Conservation (phyloP, 2,888 invertebrate genomes). For the Diarsia rubi region DNA sequence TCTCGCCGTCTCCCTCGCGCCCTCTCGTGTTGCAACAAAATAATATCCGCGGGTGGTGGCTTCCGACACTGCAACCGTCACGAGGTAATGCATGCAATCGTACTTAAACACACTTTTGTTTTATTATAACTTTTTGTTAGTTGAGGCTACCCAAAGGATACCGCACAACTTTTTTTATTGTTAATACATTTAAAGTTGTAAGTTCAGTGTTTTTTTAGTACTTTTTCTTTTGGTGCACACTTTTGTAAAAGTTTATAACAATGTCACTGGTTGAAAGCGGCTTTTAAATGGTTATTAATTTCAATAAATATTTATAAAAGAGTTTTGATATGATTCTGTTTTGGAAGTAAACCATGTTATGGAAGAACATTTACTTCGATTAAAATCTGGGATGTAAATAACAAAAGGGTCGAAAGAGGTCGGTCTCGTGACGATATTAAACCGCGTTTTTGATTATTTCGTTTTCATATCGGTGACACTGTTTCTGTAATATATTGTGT, state of each 20-base stretch:
- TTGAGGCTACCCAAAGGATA: slow-evolving; percentile 40
- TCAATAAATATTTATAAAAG: slow-evolving; percentile 1
- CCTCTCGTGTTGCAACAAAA: slow-evolving; percentile 81
- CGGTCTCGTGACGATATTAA: slow-evolving; percentile 60
- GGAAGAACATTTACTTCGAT: slow-evolving; percentile 44
- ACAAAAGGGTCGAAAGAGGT: slow-evolving; percentile 63
- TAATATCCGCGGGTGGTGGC: slow-evolving; percentile 77
- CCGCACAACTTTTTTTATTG: slow-evolving; percentile 44
- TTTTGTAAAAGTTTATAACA: slow-evolving; percentile 38
- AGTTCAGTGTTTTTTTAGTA: slow-evolving; percentile 41
- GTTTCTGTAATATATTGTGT: slow-evolving; percentile 34
- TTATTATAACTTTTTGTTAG: slow-evolving; percentile 58
- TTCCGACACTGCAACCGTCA: slow-evolving; percentile 71
- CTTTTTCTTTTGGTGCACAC: slow-evolving; percentile 15
- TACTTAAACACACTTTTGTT: slow-evolving; percentile 63
- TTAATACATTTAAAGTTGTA: slow-evolving; percentile 13
- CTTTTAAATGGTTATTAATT: slow-evolving; percentile 11
- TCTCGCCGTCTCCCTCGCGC: slow-evolving; percentile 87
- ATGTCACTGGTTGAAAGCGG: slow-evolving; percentile 4
- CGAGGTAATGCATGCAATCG: slow-evolving; percentile 74
- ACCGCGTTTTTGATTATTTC: slow-evolving; percentile 58
- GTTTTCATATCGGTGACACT: slow-evolving; percentile 45
- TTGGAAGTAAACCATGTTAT: slow-evolving; percentile 38
- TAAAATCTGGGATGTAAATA: slow-evolving; percentile 58
- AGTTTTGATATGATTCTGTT: slow-evolving; percentile 20